Evolutionary conservation across 2,888 invertebrate species (phyloP), one percentile per base, ranked within the genome.

Genomic region (Punctoribates punctum): DNA sequence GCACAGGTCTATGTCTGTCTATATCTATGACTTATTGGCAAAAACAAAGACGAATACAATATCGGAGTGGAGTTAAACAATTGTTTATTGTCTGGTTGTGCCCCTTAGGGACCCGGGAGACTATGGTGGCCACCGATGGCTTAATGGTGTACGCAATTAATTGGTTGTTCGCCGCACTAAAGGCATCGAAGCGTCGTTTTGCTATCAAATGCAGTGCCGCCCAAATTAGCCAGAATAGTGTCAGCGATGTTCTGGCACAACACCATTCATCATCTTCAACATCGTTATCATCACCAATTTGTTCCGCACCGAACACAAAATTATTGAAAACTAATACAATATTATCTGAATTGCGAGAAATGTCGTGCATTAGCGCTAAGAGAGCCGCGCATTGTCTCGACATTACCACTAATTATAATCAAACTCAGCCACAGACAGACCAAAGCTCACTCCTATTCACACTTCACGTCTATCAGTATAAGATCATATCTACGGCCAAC

Each of bases 101-200:
- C 67, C 67, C 67, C 67, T 57, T 15, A 67, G 67, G 67, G 29
- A 67, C 67, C 29, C 67, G 34, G 38, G 67, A 67, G 67, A 67
- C 67, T 23, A 67, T 67, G 67, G n/a, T 67, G 67, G 67, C 67
- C 67, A 67, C 38, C 13, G 67, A 67, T 67, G 67, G 67, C 67
- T 42, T 67, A 67, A 67, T 67, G 67, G 67, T 67, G 38, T 67
- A 38, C 67, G 38, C 67, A 1, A 67, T 67, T 67, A 67, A 67
- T 67, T 67, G 67, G 67, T 23, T 67, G 38, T 67, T 67, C 67
- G 20, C 38, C 67, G 67, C 67, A 11, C 67, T 67, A 1, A 67
- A 67, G 67, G 67, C 67, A 67, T 67, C 67, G 67, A 67, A 67
- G 67, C 67, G 67, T 67, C 67, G 67, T 29, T 67, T 67, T 20